Conservation (phyloP, 2,797 vertebrate genomes). For the Sebastes variabilis region DNA sequence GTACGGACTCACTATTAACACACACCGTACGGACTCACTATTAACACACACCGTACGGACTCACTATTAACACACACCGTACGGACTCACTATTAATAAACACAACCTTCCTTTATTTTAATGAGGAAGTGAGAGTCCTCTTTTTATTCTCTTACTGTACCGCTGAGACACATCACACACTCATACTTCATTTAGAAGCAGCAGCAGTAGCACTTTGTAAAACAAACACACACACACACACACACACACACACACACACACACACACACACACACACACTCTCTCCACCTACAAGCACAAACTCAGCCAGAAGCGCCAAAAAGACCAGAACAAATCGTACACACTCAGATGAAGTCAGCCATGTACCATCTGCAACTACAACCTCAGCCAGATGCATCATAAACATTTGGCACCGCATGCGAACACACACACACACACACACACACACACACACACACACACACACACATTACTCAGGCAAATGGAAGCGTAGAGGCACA, state of each 20-base stretch:
- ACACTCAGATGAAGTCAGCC: constrained; percentile 3
- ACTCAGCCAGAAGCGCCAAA: constrained; percentile 15
- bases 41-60: no score
- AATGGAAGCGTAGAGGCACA: constrained; percentile 23
- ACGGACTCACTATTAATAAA: no score
- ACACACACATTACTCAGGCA: constrained; percentile 21
- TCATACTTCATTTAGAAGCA: constrained; percentile 39
- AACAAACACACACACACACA: constrained; percentile 3
- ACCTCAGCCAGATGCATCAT: constrained; percentile 43
- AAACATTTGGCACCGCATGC: constrained; percentile 1
- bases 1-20: no score
- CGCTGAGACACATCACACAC: constrained; percentile 23
- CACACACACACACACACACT: background rate
- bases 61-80: no score
- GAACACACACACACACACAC: no score
- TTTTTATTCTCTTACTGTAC: constrained; percentile 2
- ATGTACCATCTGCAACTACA: constrained; percentile 42
- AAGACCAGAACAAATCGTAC: constrained; percentile 4
- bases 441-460: background rate
- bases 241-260: constrained; percentile 4
- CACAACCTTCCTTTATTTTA: constrained; percentile 20
- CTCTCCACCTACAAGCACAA: constrained; percentile 20
- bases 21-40: no score
- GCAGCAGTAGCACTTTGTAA: background rate
- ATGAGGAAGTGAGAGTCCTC: constrained; percentile 6